A percentile compares a stretch with the other conserved stretches of the same genome.
Evolutionary conservation across 2,797 vertebrate genomes (phyloP).

Genomic region (Aselliscus stoliczkanus): DNA sequence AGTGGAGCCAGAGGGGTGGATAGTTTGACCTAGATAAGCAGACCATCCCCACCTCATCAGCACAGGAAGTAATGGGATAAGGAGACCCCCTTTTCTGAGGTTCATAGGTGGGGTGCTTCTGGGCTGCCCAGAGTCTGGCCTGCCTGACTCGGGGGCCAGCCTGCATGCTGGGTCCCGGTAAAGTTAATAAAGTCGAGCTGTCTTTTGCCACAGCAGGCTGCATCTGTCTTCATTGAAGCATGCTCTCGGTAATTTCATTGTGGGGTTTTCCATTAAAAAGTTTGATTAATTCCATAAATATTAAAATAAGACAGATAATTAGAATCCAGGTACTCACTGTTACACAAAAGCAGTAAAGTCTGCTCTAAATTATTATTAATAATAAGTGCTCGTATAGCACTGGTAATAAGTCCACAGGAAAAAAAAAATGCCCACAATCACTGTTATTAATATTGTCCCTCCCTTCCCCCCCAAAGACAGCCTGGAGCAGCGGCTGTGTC

Average conservation of each 20-base stretch:
- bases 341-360: conserved; percentile 71
- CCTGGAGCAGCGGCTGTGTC: background rate
- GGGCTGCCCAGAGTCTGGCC: rapidly evolving
- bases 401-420: conserved; percentile 7
- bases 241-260: conserved; percentile 76
- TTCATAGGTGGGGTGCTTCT: background rate
- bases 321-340: conserved; percentile 77
- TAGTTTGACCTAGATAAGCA: background rate
- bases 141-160: background rate
- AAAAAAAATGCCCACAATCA: background rate
- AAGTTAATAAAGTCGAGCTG: conserved; percentile 75
- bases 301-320: conserved; percentile 83
- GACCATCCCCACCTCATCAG: background rate
- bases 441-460: background rate
- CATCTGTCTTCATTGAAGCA: conserved; percentile 81
- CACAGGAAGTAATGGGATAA: too few relatives aligned
- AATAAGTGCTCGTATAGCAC: conserved; percentile 36
- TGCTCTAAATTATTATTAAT: conserved; percentile 71
- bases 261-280: conserved; percentile 81
- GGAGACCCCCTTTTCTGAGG: background rate
- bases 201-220: conserved; percentile 65
- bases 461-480: background rate
- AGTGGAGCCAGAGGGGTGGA: rapidly evolving
- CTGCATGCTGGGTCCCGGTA: background rate
- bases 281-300: conserved; percentile 83